These are phyloP conservation scores for Machaerirhynchus nigripectus DNA, from an alignment of 2,113 vertebrate species.

Conservation along the genomic window DNA sequence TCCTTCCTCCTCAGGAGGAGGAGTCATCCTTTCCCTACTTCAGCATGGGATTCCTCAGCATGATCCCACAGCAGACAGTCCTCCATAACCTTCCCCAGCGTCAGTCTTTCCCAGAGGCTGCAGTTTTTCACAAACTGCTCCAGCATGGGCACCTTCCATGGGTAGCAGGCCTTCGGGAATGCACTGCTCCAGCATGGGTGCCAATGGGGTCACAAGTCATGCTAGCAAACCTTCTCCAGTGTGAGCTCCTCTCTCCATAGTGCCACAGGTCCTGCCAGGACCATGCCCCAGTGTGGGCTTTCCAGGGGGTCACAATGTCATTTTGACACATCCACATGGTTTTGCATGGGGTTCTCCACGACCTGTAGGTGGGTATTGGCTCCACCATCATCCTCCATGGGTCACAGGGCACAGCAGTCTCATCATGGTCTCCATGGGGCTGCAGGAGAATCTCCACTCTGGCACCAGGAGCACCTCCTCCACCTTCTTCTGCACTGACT, in stretches of 20 bases:
- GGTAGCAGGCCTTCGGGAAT: neutral
- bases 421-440: neutral
- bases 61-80: neutral
- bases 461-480: neutral
- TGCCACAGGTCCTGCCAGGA: neutral
- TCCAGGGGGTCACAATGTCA: neutral
- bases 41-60: neutral
- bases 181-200: neutral
- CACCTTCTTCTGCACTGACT: neutral
- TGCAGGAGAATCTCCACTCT: neutral
- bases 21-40: neutral
- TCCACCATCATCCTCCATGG: no score
- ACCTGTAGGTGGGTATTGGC: neutral
- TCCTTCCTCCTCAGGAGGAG: neutral
- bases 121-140: neutral
- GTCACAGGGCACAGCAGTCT: neutral
- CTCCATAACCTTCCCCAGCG: neutral
- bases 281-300: neutral
- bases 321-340: neutral
- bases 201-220: neutral
- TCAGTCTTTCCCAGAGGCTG: neutral
- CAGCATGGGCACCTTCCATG: neutral
- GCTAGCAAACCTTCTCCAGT: neutral
- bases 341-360: neutral
- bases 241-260: neutral